Percentiles rank a stretch among this genome's conserved stretches.
Conservation (phyloP, 2,113 vertebrate genomes). For the Pomatostomus ruficeps region DNA sequence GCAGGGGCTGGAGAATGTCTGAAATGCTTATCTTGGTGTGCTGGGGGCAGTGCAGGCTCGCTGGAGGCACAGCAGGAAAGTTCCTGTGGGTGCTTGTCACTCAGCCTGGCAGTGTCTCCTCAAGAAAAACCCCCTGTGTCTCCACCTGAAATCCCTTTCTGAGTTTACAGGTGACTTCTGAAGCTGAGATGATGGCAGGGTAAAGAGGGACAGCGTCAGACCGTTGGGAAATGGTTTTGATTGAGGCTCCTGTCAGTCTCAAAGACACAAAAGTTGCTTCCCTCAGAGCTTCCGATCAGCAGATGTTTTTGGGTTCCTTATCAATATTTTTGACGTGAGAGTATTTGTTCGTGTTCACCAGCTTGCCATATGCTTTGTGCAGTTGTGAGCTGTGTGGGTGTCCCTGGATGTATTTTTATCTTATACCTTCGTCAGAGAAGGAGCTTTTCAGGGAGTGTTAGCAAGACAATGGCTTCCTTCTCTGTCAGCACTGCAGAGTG, state of each 20-base stretch:
- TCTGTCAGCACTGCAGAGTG: neutral
- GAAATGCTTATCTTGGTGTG: neutral
- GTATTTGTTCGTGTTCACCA: neutral
- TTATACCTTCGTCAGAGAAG: neutral
- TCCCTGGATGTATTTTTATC: constrained; percentile 2
- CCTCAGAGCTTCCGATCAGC: neutral
- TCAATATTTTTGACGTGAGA: neutral
- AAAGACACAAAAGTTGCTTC: neutral
- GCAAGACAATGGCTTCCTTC: neutral
- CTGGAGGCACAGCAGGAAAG: neutral
- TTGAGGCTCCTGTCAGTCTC: neutral
- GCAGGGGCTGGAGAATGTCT: neutral
- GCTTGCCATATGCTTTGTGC: neutral
- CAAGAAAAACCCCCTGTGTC: neutral
- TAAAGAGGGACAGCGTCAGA: neutral
- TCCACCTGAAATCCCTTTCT: neutral
- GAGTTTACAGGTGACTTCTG: neutral
- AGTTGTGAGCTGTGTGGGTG: constrained; percentile 28
- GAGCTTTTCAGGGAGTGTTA: neutral
- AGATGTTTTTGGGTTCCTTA: neutral
- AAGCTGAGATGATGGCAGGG: neutral
- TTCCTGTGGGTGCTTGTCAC: neutral
- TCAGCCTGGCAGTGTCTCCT: neutral
- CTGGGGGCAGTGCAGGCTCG: neutral
- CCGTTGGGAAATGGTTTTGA: neutral